Base-by-base conservation (phyloP, 2,113 vertebrate genomes). In the Diphyllodes magnificus region DNA sequence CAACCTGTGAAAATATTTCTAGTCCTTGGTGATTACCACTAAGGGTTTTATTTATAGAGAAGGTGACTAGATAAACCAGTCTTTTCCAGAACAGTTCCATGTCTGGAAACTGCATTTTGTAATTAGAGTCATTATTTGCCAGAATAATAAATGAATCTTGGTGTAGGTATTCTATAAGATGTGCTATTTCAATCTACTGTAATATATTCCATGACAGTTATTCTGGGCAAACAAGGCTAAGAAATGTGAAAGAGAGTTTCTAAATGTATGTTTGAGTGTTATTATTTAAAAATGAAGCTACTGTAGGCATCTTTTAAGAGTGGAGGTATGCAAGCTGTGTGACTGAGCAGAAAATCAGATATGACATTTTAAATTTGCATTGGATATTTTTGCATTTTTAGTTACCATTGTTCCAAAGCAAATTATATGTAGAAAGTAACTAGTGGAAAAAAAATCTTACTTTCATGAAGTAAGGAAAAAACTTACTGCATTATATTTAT, bases 1-100 rank as follows among this genome's bases (percentile, higher is more conserved):
- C 54, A 91, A 95, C 90, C 88, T 95, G 71, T 88, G 89, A 96
- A 94, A 90, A 54, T 89, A 81, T 82, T 91, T 92, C 82, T 88
- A 72, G 66, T 78, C 60, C 78, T 82, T 60, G 49, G 56, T 77
- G 84, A 79, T 89, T 91, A 57, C 39, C 50, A 77, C 42, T 25
- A 90, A 93, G 49, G 30, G 5, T 59, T 87, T 91, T 95, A 79
- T 90, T 82, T 95, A 70, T 50, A 86, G 72, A 76, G 27, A 70
- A 65, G 51, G 8, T 75, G 54, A 77, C 66, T 45, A 72, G 53
- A 63, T 90, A 95, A 95, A 90, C 51, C 49, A 51, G 11, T 60
- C 47, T 78, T 28, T 81, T 78, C 47, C 80, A 94, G 68, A 90
- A 68, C 35, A 81, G 33, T 63, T 91, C 51, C 42, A 68, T 45